Conservation (phyloP, 2,888 invertebrate genomes). For the Cosmopolites sordidus region DNA sequence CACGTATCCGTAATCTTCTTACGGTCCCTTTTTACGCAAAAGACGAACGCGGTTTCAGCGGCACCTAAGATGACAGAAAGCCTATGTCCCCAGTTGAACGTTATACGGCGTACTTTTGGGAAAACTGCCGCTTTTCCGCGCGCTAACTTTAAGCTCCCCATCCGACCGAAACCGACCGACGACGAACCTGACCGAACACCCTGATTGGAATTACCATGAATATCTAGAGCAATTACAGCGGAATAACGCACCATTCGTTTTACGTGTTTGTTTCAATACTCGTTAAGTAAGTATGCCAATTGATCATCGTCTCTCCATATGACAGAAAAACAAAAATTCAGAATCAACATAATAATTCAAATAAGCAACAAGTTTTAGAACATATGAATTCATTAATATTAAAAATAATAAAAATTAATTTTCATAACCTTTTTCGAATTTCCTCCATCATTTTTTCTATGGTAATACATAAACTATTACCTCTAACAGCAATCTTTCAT, state of each 20-base stretch:
- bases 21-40: conserved; percentile 5
- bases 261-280: conserved; percentile 21
- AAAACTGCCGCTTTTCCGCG: conserved; percentile 35
- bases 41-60: conserved; percentile 1
- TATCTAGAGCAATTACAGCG: conserved; percentile 37
- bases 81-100: conserved; percentile 16
- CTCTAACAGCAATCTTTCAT: no score
- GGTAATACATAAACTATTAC: no score
- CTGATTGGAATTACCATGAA: conserved; percentile 39
- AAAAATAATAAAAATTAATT: no score
- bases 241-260: conserved; percentile 32
- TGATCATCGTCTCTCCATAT: no score
- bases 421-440: no score
- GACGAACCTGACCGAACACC: conserved; percentile 23
- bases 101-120: conserved; percentile 24
- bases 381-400: no score
- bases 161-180: conserved; percentile 21
- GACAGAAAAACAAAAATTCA: no score
- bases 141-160: conserved; percentile 32
- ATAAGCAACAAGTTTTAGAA: no score
- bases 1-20: conserved; percentile 4
- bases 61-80: conserved; percentile 8
- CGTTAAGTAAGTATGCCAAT: background rate
- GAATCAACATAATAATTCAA: no score
- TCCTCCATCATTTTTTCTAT: no score